Base-by-base conservation (phyloP, 2,888 invertebrate species). In the Xanthorhoe designata region DNA sequence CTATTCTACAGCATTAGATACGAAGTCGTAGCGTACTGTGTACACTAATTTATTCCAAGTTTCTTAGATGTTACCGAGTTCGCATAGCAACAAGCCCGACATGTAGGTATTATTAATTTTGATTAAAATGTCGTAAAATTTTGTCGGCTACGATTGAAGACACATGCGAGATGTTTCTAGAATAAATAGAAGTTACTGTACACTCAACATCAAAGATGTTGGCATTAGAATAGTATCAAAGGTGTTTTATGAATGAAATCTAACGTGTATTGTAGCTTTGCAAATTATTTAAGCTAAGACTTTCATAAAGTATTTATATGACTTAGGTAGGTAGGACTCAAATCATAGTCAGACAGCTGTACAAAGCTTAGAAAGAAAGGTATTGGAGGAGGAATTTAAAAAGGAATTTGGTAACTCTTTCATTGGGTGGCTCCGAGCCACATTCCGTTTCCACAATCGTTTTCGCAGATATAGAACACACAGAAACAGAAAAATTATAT, bases 1-100 rank as follows among this genome's bases (percentile, higher is more conserved):
- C 15, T 15, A 32, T 47, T 51, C 17, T 10, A 51, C n/a, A 35
- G 32, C 32, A 42, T 8, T 51, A 63, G 62, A 62, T 64, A 62
- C 64, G 67, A 71, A 62, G 71, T 69, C 68, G 66, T 52, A 71
- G 62, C 64, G 49, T 24, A 51, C 51, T 51, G 47, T 47, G 67
- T 61, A 69, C 71, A 68, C 66, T 68, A 71, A 71, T 69, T 58
- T 71, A 71, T 71, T 73, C 73, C 42, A 62, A 69, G 64, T 54
- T 62, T 66, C 69, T 73, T 56, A 59, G 69, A 61, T 58, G 58
- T 68, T 35, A 18, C 53, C 10, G 17, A 56, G 58, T 35, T 50
- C 50, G 66, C 50, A 50, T 61, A 38, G 54, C 50, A 58, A 51
- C 57, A 18, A 42, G 53, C 54, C 49, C 18, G 56, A 38, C 54